phyloP scores from a whole-genome alignment of 2,797 vertebrate species.

The Enteromius trimaculatus region DNA sequence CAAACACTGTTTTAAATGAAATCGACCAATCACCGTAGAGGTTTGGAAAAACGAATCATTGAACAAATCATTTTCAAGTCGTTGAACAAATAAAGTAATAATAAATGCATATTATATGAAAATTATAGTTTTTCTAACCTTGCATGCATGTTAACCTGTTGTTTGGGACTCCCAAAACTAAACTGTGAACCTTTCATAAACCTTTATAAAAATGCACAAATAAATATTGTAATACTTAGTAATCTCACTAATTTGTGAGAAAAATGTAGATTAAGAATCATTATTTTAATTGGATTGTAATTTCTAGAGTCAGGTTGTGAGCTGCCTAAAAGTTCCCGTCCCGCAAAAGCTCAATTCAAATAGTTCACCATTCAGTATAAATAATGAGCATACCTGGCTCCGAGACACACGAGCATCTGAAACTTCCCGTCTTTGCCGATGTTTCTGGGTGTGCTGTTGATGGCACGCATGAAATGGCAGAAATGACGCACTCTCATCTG shows the following conservation, averaged over 20 bases:
- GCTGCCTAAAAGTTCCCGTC: neutral
- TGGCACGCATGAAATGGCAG: constrained; percentile 94
- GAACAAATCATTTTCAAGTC: no score
- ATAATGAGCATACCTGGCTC: constrained; percentile 86
- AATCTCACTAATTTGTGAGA: no score
- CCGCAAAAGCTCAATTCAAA: neutral
- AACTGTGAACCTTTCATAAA: no score
- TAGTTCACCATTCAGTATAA: neutral
- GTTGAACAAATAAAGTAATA: no score
- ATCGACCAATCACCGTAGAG: no score
- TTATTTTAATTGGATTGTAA: neutral
- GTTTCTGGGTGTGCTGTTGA: constrained; percentile 93
- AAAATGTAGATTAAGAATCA: neutral
- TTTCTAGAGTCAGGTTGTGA: neutral
- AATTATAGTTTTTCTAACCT: no score
- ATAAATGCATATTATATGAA: no score
- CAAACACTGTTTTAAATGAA: no score
- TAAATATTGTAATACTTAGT: neutral
- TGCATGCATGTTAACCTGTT: no score
- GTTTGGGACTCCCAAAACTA: no score
- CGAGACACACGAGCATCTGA: constrained; percentile 98
- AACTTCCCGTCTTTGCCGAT: constrained; percentile 99
- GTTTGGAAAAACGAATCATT: no score
- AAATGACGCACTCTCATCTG: constrained; percentile 91
- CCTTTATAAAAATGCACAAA: neutral